A percentile compares a stretch with the other conserved stretches of the same genome.
Evolutionary conservation across 2,797 vertebrate species (phyloP).

Genomic region (Pseudomugil gertrudae): DNA sequence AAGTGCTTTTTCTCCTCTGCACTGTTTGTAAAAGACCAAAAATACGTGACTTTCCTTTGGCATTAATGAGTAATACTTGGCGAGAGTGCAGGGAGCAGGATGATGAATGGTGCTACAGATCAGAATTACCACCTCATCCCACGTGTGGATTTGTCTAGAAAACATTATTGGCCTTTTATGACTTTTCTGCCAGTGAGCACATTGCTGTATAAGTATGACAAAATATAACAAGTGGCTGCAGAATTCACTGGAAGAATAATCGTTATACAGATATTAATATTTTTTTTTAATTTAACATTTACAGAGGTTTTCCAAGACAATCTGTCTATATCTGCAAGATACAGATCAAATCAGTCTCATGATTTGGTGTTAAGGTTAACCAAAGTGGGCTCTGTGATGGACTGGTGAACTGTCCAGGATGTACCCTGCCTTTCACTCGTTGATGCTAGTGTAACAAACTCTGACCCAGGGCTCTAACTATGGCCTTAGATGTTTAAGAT

Average conservation of each 20-base stretch:
- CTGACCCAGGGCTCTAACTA: too few species aligned
- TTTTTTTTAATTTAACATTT: too few species aligned
- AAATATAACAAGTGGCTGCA: background rate
- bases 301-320: too few species aligned
- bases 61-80: constrained; percentile 38
- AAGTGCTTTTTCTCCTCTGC: constrained; percentile 13
- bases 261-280: background rate
- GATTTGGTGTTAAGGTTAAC: too few species aligned
- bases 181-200: constrained; percentile 14
- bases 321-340: too few species aligned
- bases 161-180: constrained; percentile 32
- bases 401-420: too few species aligned
- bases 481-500: too few species aligned
- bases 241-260: constrained; percentile 11
- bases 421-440: too few species aligned
- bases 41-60: constrained; percentile 12
- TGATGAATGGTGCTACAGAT: constrained; percentile 37
- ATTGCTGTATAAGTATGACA: background rate
- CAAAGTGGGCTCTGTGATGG: too few species aligned
- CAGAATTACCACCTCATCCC: constrained; percentile 26
- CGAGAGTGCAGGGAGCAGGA: constrained; percentile 20
- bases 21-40: too few species aligned
- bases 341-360: too few species aligned
- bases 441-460: too few species aligned
- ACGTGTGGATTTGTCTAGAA: constrained; percentile 36